A percentile compares a stretch with the other conserved stretches of the same genome.
These are phyloP conservation scores for Lipotes vexillifer DNA, from an alignment of 2,113 vertebrate species.

Conservation along the genomic window DNA sequence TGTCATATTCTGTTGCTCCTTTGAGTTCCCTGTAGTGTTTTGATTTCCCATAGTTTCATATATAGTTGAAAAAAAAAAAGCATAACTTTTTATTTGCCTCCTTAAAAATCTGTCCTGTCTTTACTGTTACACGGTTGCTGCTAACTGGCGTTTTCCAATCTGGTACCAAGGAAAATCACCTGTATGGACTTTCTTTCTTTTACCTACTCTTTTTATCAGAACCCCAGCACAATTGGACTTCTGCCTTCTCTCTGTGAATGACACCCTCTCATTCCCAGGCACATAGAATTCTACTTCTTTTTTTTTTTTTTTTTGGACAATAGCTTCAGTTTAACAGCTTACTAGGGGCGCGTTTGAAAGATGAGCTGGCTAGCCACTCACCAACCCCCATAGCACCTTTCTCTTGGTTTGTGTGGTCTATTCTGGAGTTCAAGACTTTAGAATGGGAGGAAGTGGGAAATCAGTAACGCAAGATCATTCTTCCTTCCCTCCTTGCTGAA, in stretches of 20 bases:
- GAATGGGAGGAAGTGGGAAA: neutral
- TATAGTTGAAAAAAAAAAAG: neutral
- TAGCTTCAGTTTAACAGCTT: neutral
- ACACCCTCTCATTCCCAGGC: neutral
- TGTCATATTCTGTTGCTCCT: neutral
- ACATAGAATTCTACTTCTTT: neutral
- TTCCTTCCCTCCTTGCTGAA: neutral
- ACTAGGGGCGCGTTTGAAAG: neutral
- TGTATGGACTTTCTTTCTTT: neutral
- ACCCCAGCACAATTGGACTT: accelerated
- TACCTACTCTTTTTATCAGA: neutral
- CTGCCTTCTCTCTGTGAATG: neutral
- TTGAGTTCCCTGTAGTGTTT: neutral
- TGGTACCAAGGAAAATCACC: neutral
- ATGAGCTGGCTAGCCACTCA: neutral
- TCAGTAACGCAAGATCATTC: neutral
- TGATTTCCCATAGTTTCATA: neutral
- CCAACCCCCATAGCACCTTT: too few relatives aligned
- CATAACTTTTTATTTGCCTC: neutral
- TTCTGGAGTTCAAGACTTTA: neutral
- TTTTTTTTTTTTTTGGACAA: neutral
- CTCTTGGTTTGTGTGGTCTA: neutral
- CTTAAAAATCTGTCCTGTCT: neutral
- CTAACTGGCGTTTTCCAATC: neutral
- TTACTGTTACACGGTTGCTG: neutral